Base-by-base conservation (phyloP, 1,140 invertebrate species). In the Drosophila nasuta region DNA sequence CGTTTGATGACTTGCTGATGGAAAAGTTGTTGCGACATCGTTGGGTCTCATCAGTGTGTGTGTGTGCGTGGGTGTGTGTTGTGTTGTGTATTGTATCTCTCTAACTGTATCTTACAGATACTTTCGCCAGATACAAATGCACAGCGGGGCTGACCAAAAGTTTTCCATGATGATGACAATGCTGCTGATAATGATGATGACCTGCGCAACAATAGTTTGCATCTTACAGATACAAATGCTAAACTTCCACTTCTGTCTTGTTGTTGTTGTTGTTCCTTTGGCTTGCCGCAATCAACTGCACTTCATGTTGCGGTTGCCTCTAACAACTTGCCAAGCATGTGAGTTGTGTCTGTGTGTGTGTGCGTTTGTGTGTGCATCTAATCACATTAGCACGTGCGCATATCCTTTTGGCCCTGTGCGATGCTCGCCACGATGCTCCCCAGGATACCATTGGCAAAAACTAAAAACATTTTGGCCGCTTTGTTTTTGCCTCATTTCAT, bases 341-440 rank as follows among this genome's bases (percentile, higher is more conserved):
- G 20, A 25, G 20, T 25, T 25, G 20, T 46, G 33, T 43, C 35
- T 63, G 48, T 38, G 13, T 13, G 51, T 49, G 33, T 20, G 45
- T 62, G 56, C 45, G 33, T 30, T 41, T 30, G 68, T 33, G 41
- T 69, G 76, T 77, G 80, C 80, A 83, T 81, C 85, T 89, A 89
- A 89, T 89, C 85, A 89, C 78, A 89, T 89, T 89, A 89, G 86
- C 85, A 89, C 86, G 86, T 89, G 81, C 81, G 78, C 85, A 85
- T 85, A 89, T 89, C 81, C 86, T 89, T 82, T 80, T 57, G 20
- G 73, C 25, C 58, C 73, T 54, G 60, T 41, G 45, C 64, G 15
- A 43, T 57, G 20, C 25, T 48, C 17, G 30, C 45, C 48, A 48
- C 10, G 48, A 51, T 65, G 56, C 49, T 89, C 85, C 85, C 86